These are phyloP conservation scores for Caligus rogercresseyi DNA, from an alignment of 1,140 invertebrate species.

Conservation along the genomic window DNA sequence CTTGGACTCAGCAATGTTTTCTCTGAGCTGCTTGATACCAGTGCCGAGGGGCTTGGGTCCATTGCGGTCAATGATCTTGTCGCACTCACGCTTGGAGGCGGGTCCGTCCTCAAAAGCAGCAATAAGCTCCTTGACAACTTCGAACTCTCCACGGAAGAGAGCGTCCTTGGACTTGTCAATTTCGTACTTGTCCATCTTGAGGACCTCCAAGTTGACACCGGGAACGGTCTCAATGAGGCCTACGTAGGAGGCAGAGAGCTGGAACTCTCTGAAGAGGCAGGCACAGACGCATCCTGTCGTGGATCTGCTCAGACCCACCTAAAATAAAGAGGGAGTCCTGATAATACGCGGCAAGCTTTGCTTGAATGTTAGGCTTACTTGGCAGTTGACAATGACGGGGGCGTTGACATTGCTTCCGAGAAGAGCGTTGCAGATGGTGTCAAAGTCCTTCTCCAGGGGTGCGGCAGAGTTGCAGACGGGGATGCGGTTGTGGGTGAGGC, in stretches of 20 bases:
- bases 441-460: constrained; percentile 16
- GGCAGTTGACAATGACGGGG: constrained; percentile 20
- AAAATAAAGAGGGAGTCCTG: not conserved
- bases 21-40: constrained; percentile 20
- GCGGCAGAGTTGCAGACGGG: constrained; percentile 20
- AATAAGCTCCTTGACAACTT: constrained; percentile 20
- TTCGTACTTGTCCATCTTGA: constrained; percentile 18
- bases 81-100: constrained; percentile 19
- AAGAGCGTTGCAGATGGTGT: constrained; percentile 19
- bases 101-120: constrained; percentile 18
- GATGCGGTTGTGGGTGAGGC: constrained; percentile 17
- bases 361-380: not conserved
- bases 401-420: constrained; percentile 16
- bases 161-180: constrained; percentile 19
- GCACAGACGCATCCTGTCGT: constrained; percentile 19
- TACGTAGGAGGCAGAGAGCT: constrained; percentile 18
- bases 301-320: constrained; percentile 17
- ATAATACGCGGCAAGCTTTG: not conserved
- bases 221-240: constrained; percentile 20
- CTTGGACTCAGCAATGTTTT: constrained; percentile 21
- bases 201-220: constrained; percentile 19
- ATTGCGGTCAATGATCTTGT: constrained; percentile 19
- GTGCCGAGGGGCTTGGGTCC: constrained; percentile 17
- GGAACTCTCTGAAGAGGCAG: constrained; percentile 20
- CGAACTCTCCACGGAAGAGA: constrained; percentile 20